phyloP scores from a whole-genome alignment of 2,797 vertebrate genomes.

The Apogon hyalosoma region DNA sequence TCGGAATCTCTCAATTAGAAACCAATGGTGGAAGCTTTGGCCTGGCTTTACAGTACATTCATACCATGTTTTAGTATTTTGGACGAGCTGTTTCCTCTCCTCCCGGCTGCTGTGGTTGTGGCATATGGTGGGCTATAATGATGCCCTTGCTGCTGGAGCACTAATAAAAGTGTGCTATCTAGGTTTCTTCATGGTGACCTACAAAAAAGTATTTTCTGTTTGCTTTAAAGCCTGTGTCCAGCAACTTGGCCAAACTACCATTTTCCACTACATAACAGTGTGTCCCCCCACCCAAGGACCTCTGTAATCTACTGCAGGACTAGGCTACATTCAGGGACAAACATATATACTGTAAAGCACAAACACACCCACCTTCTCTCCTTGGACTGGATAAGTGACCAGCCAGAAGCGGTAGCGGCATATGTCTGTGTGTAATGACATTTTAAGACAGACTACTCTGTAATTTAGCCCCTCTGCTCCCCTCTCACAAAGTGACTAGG shows the following conservation, averaged over 20 bases:
- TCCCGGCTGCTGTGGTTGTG: constrained; percentile 39
- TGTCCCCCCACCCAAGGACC: constrained; percentile 44
- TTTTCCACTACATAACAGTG: constrained; percentile 33
- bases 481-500: constrained; percentile 69
- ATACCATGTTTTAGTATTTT: constrained; percentile 25
- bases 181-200: constrained; percentile 48
- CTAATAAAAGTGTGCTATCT: constrained; percentile 48
- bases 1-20: neutral
- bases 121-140: constrained; percentile 40
- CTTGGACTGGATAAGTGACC: constrained; percentile 66
- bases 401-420: constrained; percentile 67
- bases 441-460: constrained; percentile 75
- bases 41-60: constrained; percentile 21
- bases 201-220: constrained; percentile 55
- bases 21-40: constrained; percentile 6
- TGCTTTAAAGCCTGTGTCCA: constrained; percentile 52
- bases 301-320: constrained; percentile 71
- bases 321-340: constrained; percentile 34
- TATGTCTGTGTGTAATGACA: constrained; percentile 76
- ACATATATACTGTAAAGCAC: constrained; percentile 39
- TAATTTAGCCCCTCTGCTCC: constrained; percentile 80
- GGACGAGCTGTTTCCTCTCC: constrained; percentile 26
- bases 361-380: constrained; percentile 70
- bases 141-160: constrained; percentile 40
- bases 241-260: constrained; percentile 48